Conservation (phyloP, 2,797 vertebrate species). For the Enteromius fasciolatus region DNA sequence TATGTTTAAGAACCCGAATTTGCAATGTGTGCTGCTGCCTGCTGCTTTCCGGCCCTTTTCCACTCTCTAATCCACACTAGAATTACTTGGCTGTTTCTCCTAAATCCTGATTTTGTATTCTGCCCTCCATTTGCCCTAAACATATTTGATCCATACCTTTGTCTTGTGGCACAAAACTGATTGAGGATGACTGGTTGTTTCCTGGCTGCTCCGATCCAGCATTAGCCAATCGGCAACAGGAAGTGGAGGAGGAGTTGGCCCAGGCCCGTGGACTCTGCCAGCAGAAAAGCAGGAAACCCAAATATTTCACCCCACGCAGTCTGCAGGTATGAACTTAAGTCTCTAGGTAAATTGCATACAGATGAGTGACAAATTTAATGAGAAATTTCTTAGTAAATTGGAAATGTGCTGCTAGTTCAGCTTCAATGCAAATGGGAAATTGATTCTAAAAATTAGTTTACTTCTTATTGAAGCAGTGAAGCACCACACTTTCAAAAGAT, state of each 20-base stretch:
- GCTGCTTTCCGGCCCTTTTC: constrained; percentile 55
- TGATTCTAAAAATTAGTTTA: not conserved
- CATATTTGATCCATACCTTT: constrained; percentile 63
- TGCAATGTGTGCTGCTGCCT: constrained; percentile 5
- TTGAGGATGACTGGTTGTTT: constrained; percentile 99
- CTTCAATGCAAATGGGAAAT: not conserved
- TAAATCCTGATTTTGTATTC: not conserved
- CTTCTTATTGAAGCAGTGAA: not conserved
- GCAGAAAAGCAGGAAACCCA: constrained; percentile 78
- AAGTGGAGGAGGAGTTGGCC: constrained; percentile 93
- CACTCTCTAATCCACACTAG: constrained; percentile 29
- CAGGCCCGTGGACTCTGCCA: constrained; percentile 80
- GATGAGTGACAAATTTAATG: constrained; percentile 10
- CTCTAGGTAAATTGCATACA: not conserved
- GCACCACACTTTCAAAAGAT: not conserved
- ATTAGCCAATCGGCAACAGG: constrained; percentile 92
- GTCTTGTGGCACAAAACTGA: constrained; percentile 99
- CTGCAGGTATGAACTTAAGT: constrained; percentile 79
- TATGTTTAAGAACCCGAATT: not conserved
- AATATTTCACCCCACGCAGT: constrained; percentile 73
- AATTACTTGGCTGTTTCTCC: constrained; percentile 18
- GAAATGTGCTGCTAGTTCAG: not conserved
- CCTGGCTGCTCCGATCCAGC: constrained; percentile 98
- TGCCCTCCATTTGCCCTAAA: constrained; percentile 52
- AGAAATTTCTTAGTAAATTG: not conserved